Conservation (phyloP, 1,140 invertebrate genomes). For the Conopomorpha cramerella region DNA sequence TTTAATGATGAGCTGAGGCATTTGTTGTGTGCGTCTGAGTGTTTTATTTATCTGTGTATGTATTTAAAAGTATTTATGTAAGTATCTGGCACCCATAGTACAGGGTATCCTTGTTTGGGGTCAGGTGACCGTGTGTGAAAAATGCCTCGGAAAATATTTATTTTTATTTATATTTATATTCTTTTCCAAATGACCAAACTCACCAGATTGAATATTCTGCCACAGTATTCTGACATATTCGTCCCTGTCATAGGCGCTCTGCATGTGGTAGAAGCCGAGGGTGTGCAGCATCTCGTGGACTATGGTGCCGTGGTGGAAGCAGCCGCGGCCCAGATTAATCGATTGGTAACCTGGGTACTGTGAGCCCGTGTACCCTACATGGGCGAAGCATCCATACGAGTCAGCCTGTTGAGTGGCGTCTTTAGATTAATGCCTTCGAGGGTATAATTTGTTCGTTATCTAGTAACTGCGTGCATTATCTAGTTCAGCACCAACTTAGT, state of each 20-base stretch:
- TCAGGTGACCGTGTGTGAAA: no score
- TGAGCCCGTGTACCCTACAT: slow-evolving; percentile 36
- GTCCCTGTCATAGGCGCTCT: slow-evolving; percentile 72
- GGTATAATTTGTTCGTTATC: no score
- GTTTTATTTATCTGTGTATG: no score
- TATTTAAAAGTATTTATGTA: not conserved
- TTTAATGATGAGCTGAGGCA: no score
- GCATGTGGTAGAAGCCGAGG: slow-evolving; percentile 74
- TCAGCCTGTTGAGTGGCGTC: no score
- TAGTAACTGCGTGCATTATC: no score
- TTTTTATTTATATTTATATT: not conserved
- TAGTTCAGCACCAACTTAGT: no score
- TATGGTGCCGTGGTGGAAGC: slow-evolving; percentile 60
- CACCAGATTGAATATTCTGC: slow-evolving; percentile 67
- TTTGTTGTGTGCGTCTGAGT: no score
- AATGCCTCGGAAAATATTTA: no score
- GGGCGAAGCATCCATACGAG: slow-evolving; percentile 54
- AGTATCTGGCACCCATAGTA: not conserved
- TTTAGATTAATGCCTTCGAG: no score
- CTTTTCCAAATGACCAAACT: not conserved
- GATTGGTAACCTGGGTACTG: slow-evolving; percentile 40
- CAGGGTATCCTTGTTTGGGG: not conserved
- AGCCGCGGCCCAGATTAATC: slow-evolving; percentile 52
- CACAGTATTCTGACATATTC: slow-evolving; percentile 68
- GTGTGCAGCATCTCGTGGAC: slow-evolving; percentile 74